Evolutionary conservation across 2,113 vertebrate species (phyloP).

Genomic region (Catagonus wagneri): DNA sequence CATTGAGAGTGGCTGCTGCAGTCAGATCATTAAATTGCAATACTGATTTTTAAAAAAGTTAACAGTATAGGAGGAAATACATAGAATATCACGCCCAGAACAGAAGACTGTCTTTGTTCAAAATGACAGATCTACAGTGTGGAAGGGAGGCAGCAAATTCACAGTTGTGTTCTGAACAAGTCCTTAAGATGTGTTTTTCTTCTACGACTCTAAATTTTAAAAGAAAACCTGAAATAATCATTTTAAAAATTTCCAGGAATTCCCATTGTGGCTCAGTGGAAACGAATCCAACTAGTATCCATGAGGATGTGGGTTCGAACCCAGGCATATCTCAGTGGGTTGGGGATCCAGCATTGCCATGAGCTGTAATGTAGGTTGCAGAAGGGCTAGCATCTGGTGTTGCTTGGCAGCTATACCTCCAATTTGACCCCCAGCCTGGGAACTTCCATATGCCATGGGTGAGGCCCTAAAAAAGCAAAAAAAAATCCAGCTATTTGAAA

Average conservation of each 20-base stretch:
- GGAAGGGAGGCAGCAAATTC: background rate
- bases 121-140: background rate
- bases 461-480: too few species aligned
- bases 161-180: background rate
- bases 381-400: too few species aligned
- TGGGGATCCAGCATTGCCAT: too few species aligned
- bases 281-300: too few species aligned
- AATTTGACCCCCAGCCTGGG: too few species aligned
- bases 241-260: background rate
- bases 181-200: conserved; percentile 30
- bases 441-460: too few species aligned
- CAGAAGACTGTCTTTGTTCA: background rate
- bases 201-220: conserved; percentile 28
- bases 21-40: conserved; percentile 33
- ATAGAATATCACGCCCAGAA: background rate
- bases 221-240: conserved; percentile 45
- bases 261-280: too few species aligned
- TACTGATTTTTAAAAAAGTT: conserved; percentile 24
- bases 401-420: too few species aligned
- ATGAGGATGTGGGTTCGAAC: too few species aligned
- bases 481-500: conserved; percentile 35
- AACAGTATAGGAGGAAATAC: background rate
- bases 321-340: too few species aligned
- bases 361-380: too few species aligned
- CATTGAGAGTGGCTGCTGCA: background rate